phyloP scores from a whole-genome alignment of 2,888 invertebrate genomes.

The Campoplex capitator region DNA sequence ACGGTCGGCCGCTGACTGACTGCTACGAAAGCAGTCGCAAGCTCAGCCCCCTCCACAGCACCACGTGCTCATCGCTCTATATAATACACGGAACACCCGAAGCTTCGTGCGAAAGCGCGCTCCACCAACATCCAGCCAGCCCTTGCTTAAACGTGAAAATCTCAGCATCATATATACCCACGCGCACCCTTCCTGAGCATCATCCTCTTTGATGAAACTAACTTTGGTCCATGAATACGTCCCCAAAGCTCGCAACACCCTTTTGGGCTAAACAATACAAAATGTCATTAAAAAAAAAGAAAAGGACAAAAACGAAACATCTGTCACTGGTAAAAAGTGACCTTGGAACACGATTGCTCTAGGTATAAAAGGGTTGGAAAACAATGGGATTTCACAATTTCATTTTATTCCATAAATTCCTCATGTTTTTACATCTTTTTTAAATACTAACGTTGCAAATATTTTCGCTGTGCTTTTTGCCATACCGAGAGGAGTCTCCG shows the following conservation, averaged over 20 bases:
- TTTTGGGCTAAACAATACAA: not conserved
- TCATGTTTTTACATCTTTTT: not conserved
- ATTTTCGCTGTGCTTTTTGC: not conserved
- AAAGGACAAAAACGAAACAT: not conserved
- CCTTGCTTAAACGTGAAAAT: conserved; percentile 61
- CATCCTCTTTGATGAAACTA: conserved; percentile 20
- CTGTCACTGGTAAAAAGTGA: not conserved
- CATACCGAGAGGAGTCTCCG: not conserved
- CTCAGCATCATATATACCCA: conserved; percentile 27
- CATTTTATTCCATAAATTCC: not conserved
- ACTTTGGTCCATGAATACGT: conserved; percentile 12
- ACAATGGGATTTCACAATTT: not conserved
- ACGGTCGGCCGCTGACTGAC: conserved; percentile 80
- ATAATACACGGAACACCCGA: conserved; percentile 29
- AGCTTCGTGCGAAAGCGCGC: conserved; percentile 44
- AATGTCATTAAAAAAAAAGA: not conserved
- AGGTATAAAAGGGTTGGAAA: not conserved
- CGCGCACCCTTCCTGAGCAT: conserved; percentile 48
- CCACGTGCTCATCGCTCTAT: conserved; percentile 76
- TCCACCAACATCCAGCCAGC: conserved; percentile 45
- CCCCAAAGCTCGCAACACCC: not conserved
- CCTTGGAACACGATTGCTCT: not conserved
- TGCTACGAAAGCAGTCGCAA: conserved; percentile 75
- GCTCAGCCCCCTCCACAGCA: conserved; percentile 73
- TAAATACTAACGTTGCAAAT: not conserved